Evolutionary conservation across 2,113 vertebrate species (phyloP), one percentile per base, ranked within the genome.

Genomic region (Oreochromis niloticus): DNA sequence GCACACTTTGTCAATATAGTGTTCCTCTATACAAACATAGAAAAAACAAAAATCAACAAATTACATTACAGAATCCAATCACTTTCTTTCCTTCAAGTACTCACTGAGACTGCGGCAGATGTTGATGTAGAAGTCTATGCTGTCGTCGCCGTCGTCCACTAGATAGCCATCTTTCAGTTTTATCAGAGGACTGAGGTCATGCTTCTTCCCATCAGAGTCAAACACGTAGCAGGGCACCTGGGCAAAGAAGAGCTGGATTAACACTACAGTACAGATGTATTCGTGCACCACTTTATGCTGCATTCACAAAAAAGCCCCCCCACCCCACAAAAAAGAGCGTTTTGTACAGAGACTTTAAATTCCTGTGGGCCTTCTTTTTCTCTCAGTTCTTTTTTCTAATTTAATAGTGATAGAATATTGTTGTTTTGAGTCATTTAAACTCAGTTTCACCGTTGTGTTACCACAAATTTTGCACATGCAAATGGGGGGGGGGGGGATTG

Each of bases 171-270:
- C 97, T 0, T 92, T 96, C 24, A 95, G 81, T 94, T 96, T 97
- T 94, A 99, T 98, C 63, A 99, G 95, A 2, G 98, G 98, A 91
- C 85, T 99, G 85, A 99, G 95, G 91, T 99, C 99, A 55, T 97
- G 98, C 88, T 99, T 99, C 94, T 96, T 97, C 3, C 92, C 80
- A 56, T 97, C 96, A 1, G 78, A 16, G 91, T 98, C 98, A 41
- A 99, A 97, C 2, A 91, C 95, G 1, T 97, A 99, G 92, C 99
- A 99, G 0, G 98, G 98, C 24, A 99, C 98, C 99, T 99, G 86
- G 3, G 85, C 88, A 43, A 80, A 84, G 54, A 92, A 22, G 14
- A 39, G 27, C 19, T 0, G 34, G 63, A 5, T 48, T 24, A 24
- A 81, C 6, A 27, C 12, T 22, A 19, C 10, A 55, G 3, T 2